phyloP scores from a whole-genome alignment of 2,888 invertebrate species.

The Rhagophthalmus giganteus region DNA sequence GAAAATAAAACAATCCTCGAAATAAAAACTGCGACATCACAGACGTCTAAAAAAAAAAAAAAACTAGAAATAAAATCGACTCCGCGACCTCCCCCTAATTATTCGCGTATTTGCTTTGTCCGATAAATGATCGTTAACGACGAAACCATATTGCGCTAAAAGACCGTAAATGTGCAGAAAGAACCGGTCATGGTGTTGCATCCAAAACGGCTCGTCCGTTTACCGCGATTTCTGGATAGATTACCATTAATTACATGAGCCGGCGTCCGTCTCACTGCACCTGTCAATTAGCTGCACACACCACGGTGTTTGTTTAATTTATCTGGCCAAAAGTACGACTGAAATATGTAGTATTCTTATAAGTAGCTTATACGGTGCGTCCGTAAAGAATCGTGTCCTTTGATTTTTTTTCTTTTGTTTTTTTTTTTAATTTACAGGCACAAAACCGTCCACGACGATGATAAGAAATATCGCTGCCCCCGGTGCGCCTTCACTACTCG shows the following conservation, averaged over 20 bases:
- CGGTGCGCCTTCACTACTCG: conserved; percentile 72
- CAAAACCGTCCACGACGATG: conserved; percentile 59
- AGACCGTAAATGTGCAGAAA: conserved; percentile 22
- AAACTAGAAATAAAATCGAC: too few relatives aligned
- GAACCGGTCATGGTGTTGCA: conserved; percentile 28
- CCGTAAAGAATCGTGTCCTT: conserved; percentile 6
- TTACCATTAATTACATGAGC: conserved; percentile 52
- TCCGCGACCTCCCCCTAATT: too few relatives aligned
- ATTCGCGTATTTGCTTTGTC: too few relatives aligned
- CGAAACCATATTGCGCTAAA: conserved; percentile 22
- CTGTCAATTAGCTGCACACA: conserved; percentile 50
- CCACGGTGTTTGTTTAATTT: conserved; percentile 48
- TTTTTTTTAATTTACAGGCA: too few relatives aligned
- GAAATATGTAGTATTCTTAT: conserved; percentile 20
- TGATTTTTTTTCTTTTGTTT: conserved; percentile 2
- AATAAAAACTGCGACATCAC: not conserved
- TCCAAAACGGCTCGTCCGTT: conserved; percentile 31
- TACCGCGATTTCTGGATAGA: conserved; percentile 48
- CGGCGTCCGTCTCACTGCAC: conserved; percentile 47
- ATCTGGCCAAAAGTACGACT: conserved; percentile 35
- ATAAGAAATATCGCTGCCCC: conserved; percentile 64
- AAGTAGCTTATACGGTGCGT: conserved; percentile 8
- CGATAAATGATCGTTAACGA: conserved; percentile 6
- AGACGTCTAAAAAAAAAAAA: too few relatives aligned
- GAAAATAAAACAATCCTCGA: conserved; percentile 2